These are phyloP conservation scores for Cariama cristata DNA, from an alignment of 2,113 vertebrate genomes.

Conservation along the genomic window DNA sequence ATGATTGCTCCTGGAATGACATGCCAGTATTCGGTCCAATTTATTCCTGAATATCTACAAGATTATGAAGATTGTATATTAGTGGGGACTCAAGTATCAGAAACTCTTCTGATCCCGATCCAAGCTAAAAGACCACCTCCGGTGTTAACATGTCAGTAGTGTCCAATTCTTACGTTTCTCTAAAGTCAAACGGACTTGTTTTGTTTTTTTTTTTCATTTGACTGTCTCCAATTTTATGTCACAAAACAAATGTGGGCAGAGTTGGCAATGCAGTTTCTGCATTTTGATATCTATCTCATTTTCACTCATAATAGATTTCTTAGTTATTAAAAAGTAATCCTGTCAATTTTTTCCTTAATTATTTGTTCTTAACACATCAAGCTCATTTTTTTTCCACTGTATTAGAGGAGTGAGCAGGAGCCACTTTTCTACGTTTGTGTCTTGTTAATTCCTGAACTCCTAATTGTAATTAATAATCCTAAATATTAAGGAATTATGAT, in stretches of 20 bases:
- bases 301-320: neutral
- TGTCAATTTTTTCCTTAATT: neutral
- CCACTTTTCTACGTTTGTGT: neutral
- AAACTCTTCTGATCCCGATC: slow-evolving; percentile 83
- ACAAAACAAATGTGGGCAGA: neutral
- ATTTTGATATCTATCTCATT: neutral
- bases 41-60: slow-evolving; percentile 85
- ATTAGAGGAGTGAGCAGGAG: neutral
- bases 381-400: neutral
- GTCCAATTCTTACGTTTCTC: neutral
- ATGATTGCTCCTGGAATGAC: slow-evolving; percentile 93
- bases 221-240: neutral
- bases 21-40: slow-evolving; percentile 88
- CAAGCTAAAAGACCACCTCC: slow-evolving; percentile 86
- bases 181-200: neutral
- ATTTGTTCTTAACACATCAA: neutral
- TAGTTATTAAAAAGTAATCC: neutral
- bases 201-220: neutral
- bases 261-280: neutral
- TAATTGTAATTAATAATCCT: neutral
- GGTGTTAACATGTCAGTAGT: slow-evolving; percentile 85
- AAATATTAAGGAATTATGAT: neutral
- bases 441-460: neutral
- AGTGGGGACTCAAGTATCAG: slow-evolving; percentile 84
- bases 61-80: slow-evolving; percentile 87